Evolutionary conservation across 2,888 invertebrate species (phyloP), one percentile per base, ranked within the genome.

Genomic region (Norana najaformis): DNA sequence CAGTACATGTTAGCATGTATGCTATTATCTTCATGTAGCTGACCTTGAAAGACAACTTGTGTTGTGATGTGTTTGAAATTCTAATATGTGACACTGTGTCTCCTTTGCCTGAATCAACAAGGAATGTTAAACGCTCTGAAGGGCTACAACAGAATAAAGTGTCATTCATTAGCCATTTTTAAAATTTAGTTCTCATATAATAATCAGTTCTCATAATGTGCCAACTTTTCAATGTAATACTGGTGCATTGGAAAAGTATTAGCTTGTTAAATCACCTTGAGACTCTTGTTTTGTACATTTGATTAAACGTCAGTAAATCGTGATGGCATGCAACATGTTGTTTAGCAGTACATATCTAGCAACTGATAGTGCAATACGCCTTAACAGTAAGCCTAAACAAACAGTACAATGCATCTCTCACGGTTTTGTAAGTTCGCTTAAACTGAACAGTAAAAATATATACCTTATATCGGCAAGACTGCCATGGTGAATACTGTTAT

Each of bases 81-180:
- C 93, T 92, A 39, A 94, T 93, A 34, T 92, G 92, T 90, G 94
- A 93, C 95, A 41, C 35, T 38, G 89, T n/a, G 41, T 90, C 89
- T 88, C 90, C 34, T 85, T 38, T 16, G 36, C 53, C 0, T 16
- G 96, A 96, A 91, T 93, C 93, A 82, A 92, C 89, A 92, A 96
- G 96, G 94, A 97, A 97, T 89, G 96, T 94, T 90, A 98, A 96
- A 41, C 96, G 96, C 92, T 97, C 97, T 36, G 96, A 96, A 0
- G 97, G 97, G 39, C 95, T 96, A 39, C 69, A 69, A 69, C 69
- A 69, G n/a, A 69, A 69, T n/a, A n/a, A 69, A 69, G n/a, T 69
- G 69, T 69, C n/a, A 69, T 69, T 69, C 69, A n/a, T 69, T 69
- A 69, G 0, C 30, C 16, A n/a, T 69, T 69, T 69, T 69, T 0